Conservation (phyloP, 2,888 invertebrate species). For the Synergus japonicus region DNA sequence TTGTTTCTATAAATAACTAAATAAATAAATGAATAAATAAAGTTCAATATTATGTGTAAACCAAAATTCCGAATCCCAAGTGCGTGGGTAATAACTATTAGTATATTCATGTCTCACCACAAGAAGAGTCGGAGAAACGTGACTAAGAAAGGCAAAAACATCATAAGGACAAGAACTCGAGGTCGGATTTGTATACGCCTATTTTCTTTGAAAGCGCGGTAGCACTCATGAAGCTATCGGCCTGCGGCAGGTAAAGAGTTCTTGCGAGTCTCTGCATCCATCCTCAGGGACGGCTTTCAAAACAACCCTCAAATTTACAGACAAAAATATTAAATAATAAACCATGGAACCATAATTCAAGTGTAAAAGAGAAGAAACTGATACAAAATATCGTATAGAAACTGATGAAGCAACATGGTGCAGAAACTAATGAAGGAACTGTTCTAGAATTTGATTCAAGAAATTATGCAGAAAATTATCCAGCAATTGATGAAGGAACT, state of each 20-base stretch:
- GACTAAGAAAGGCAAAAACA: neutral
- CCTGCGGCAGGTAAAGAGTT: neutral
- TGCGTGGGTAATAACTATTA: constrained; percentile 6
- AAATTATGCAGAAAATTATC: too few species aligned
- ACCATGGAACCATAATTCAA: neutral
- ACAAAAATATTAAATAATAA: neutral
- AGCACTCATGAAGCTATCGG: neutral
- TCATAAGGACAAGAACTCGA: neutral
- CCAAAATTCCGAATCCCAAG: neutral
- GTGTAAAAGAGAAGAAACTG: neutral
- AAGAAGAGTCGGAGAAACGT: neutral
- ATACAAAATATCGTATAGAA: too few species aligned
- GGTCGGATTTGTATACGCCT: constrained; percentile 8
- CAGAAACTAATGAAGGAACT: too few species aligned
- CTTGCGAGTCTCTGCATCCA: neutral
- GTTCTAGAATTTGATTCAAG: too few species aligned
- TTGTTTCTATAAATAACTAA: neutral
- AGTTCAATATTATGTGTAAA: neutral
- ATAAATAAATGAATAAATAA: too few species aligned
- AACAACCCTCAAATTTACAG: neutral
- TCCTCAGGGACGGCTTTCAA: neutral
- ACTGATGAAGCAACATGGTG: too few species aligned
- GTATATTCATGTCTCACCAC: neutral
- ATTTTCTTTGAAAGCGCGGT: constrained; percentile 9
- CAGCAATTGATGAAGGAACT: too few species aligned